These are phyloP conservation scores for Cyclina sinensis DNA, from an alignment of 1,140 invertebrate species.

Conservation along the genomic window DNA sequence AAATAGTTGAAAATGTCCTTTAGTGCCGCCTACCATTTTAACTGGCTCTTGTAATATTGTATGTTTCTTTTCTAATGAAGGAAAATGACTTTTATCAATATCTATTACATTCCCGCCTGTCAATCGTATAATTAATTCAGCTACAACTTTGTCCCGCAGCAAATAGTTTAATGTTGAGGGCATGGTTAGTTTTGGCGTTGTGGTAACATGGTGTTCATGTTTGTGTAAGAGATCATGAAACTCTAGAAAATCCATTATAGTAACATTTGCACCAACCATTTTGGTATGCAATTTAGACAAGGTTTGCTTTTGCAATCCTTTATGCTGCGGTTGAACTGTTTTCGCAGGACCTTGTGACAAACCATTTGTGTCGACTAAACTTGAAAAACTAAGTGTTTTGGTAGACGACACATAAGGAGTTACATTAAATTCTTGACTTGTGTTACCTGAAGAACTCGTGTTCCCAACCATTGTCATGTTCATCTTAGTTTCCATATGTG, in stretches of 20 bases:
- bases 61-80: neutral
- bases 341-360: neutral
- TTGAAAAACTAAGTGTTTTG: neutral
- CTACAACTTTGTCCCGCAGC: neutral
- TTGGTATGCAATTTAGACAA: slow-evolving; percentile 5
- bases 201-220: neutral
- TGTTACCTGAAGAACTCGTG: neutral
- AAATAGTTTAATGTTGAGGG: neutral
- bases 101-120: neutral
- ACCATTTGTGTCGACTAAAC: no score
- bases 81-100: neutral
- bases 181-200: neutral
- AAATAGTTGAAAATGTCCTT: neutral
- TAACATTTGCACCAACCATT: slow-evolving; percentile 13
- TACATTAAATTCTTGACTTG: neutral
- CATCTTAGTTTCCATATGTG: neutral
- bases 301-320: neutral
- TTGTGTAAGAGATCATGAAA: slow-evolving; percentile 21
- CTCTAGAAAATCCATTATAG: neutral
- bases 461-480: neutral
- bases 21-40: neutral
- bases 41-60: neutral
- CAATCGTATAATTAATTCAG: slow-evolving; percentile 8
- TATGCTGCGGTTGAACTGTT: neutral
- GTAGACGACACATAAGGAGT: neutral